Base-by-base conservation (phyloP, 2,797 vertebrate species). In the Sebastiscus tertius region DNA sequence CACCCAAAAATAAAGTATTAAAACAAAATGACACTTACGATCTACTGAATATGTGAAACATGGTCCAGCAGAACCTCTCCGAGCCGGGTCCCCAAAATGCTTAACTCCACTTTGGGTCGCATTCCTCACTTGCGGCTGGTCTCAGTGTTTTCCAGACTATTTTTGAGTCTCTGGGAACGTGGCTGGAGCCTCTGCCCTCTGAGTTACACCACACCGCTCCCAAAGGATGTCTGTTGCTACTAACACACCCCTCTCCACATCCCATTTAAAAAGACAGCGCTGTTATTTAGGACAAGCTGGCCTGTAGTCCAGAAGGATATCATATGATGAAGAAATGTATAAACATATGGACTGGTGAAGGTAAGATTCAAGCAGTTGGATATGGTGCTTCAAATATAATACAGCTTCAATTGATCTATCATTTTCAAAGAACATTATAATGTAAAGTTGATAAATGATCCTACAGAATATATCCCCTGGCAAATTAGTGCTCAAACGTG, bases 221-320 rank as follows among this genome's bases (percentile, higher is more conserved):
- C 90, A 92, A 78, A 93, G 92, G 93, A 94, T 93, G 93, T 89
- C 83, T 93, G 93, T 66, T 87, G 90, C 92, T 93, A 89, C 92
- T 89, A 94, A 96, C 95, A 96, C 96, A 94, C 96, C 92, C 93
- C 92, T 88, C 87, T 91, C 93, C 87, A 91, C 92, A 92, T 93
- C 91, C 86, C 90, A 93, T 94, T 96, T 96, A 97, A 96, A 96
- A 95, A 92, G 94, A 95, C 94, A 94, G 95, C 4, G 81, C 89
- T 81, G 80, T 68, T 87, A 88, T 92, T 91, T 77, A 55, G 79
- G 70, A 88, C 49, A 34, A 73, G 83, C 46, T 59, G 64, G 55
- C 34, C 52, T 29, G 14, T n/a, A 74, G 67, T 52, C 34, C 29
- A 22, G 22, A 52, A 75, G 14, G 75, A 84, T 80, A 59, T 70